These are phyloP conservation scores for Marmota monax DNA, from an alignment of 2,113 vertebrate genomes.

Conservation along the genomic window DNA sequence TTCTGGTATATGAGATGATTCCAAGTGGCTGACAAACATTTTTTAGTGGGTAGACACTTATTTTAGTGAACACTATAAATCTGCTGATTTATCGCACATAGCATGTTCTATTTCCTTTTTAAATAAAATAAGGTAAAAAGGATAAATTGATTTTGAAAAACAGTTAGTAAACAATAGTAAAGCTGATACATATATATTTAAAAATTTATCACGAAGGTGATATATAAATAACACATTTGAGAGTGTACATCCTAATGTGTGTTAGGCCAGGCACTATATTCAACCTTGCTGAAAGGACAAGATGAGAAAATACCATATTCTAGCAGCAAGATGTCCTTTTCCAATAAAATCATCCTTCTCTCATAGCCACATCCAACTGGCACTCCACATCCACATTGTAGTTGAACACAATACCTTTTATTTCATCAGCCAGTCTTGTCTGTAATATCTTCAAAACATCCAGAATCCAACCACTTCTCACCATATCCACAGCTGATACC, in stretches of 20 bases:
- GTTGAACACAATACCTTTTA: no score
- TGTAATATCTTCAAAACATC: neutral
- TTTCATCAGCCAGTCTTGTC: neutral
- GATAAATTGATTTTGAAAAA: neutral
- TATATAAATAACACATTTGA: neutral
- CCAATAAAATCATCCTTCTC: neutral
- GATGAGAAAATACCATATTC: neutral
- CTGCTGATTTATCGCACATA: neutral
- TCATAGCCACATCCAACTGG: neutral
- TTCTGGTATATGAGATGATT: neutral
- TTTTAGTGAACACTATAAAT: conserved; percentile 13
- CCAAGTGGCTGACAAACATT: conserved; percentile 37
- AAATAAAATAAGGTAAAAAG: conserved; percentile 40
- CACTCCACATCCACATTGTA: neutral
- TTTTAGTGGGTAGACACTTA: neutral
- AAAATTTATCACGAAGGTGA: neutral
- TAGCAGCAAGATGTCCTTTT: neutral
- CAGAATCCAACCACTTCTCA: neutral
- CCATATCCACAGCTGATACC: neutral
- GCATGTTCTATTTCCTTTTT: neutral
- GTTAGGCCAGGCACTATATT: neutral
- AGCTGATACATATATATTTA: neutral
- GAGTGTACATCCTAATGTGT: neutral
- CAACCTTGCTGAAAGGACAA: neutral
- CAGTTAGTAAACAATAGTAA: neutral